A percentile compares a stretch with the other conserved stretches of the same genome.
Conservation (phyloP, 2,888 invertebrate genomes). For the Microctonus aethiopoides region DNA sequence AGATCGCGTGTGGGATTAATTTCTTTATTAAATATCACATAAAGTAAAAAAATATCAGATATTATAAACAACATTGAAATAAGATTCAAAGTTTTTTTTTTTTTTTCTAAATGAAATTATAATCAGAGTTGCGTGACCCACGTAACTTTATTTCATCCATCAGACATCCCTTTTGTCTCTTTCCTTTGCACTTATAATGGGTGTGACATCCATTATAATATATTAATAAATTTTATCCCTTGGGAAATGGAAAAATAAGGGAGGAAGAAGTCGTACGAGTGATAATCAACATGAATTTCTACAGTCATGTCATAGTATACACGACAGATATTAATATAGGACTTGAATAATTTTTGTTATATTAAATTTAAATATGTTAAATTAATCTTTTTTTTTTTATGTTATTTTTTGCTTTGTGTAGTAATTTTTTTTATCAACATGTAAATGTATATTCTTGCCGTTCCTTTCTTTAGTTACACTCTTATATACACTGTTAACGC, state of each 20-base stretch:
- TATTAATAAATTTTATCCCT: neutral
- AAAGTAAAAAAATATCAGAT: slow-evolving; percentile 3
- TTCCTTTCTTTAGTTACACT: neutral
- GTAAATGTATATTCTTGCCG: neutral
- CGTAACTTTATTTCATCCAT: neutral
- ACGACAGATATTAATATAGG: no score
- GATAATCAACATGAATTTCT: neutral
- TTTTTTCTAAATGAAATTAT: slow-evolving; percentile 26
- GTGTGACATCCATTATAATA: slow-evolving; percentile 15
- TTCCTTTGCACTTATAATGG: slow-evolving; percentile 2
- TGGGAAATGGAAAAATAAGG: neutral
- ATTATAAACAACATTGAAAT: neutral
- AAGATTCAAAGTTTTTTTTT: slow-evolving; percentile 19
- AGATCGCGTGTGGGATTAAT: neutral
- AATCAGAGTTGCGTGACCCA: slow-evolving; percentile 29
- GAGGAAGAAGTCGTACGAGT: neutral
- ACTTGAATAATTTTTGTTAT: neutral
- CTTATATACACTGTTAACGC: neutral
- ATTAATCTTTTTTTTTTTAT: neutral
- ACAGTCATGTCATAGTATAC: neutral
- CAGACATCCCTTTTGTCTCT: slow-evolving; percentile 19
- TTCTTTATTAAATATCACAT: no score
- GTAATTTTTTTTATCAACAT: neutral
- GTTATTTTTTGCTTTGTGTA: neutral
- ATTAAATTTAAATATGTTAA: neutral